Base-by-base conservation (phyloP, 2,113 vertebrate species). In the Brienomyrus longianalis region DNA sequence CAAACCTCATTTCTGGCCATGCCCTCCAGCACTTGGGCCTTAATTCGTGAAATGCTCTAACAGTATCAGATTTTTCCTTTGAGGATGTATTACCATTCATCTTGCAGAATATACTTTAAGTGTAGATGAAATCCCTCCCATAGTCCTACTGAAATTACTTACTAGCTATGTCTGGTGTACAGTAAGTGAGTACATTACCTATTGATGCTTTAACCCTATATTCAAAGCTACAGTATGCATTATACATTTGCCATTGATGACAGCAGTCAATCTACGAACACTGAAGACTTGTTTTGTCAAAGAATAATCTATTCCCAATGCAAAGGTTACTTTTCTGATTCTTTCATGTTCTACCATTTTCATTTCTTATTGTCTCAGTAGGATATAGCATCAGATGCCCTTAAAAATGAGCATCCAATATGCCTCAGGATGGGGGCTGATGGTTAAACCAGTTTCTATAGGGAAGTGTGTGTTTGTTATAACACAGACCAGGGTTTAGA, bases 51-150 rank as follows among this genome's bases (percentile, higher is more conserved):
- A 51, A 51, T 35, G 84, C 84, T 51, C 84, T n/a, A 83, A 45
- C 77, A 13, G 77, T 39, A 19, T 70, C 27, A 70, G 31, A 70
- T 70, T 70, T 5, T 51, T 51, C 47, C 23, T 86, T 27, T 27
- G 83, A 86, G 23, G n/a, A 31, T 8, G 83, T 45, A 45, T 23
- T 84, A 47, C 84, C 13, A n/a, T 13, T 51, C 84, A 5, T 86
- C 50, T 45, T 13, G 5, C 19, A 83, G 31, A 83, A 83, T 83
- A 45, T 83, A 83, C 23, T 9, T 52, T 52, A 27, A 86, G 84
- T 31, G 84, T 31, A 86, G 84, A 86, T 86, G 84, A 83, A 83
- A 83, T 83, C 15, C 5, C 39, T 83, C 43, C 77, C 87, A n/a
- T 56, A 31, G 27, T 50, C 48, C 52, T 80, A 54, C 48, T 48